Evolutionary conservation across 1,140 invertebrate species (phyloP).

Genomic region (Oryctes rhinoceros): DNA sequence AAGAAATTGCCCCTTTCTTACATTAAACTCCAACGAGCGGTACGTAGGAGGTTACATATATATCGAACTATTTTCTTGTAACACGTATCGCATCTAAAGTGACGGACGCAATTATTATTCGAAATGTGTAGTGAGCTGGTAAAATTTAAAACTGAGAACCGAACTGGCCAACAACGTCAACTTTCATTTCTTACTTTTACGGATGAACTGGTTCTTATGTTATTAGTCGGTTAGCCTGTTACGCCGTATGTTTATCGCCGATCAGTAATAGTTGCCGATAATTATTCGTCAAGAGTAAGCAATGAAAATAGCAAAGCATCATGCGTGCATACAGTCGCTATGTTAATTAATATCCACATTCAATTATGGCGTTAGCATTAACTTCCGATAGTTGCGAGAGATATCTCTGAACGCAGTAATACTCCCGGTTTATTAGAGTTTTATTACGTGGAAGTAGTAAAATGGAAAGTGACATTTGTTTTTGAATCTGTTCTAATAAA

Average conservation of each 20-base stretch:
- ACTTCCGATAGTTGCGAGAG: neutral
- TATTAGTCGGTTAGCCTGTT: neutral
- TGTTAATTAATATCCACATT: neutral
- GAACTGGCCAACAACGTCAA: neutral
- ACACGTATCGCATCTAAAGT: neutral
- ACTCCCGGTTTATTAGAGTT: neutral
- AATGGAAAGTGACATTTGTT: constrained; percentile 5
- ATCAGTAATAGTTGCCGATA: constrained; percentile 1
- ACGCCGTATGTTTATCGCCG: neutral
- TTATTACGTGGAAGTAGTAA: neutral
- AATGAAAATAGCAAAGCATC: neutral
- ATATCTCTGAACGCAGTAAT: neutral
- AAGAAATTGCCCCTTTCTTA: constrained; percentile 6
- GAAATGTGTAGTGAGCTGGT: constrained; percentile 8
- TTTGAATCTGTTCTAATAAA: constrained; percentile 1
- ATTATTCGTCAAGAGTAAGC: neutral
- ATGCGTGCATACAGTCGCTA: neutral
- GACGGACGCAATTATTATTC: neutral
- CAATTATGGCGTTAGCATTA: neutral
- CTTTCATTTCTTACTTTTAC: constrained; percentile 37
- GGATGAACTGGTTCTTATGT: constrained; percentile 14
- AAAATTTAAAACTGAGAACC: constrained; percentile 31
- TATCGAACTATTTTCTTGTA: constrained; percentile 7
- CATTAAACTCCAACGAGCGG: neutral
- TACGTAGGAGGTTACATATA: neutral